Conservation (phyloP, 2,888 invertebrate species). For the Noctua pronuba region DNA sequence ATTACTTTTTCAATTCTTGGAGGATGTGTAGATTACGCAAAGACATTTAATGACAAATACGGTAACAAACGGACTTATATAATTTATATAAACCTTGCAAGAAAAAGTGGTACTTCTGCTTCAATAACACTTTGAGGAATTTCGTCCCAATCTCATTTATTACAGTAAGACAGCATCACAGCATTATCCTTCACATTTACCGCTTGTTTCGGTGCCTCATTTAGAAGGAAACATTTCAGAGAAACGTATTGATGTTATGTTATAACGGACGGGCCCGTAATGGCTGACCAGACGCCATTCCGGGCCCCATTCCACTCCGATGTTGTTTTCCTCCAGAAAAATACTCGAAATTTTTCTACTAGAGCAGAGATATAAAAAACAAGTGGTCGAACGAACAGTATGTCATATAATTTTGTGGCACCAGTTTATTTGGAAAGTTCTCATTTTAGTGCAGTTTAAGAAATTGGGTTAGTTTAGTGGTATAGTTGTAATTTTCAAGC, state of each 20-base stretch:
- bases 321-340: conserved; percentile 65
- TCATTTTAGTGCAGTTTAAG: conserved; percentile 56
- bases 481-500: conserved; percentile 49
- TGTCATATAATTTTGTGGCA: conserved; percentile 65
- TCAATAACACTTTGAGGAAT: conserved; percentile 27
- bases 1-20: neutral
- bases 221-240: conserved; percentile 53
- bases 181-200: conserved; percentile 48
- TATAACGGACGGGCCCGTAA: conserved; percentile 64
- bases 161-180: conserved; percentile 31
- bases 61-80: too few species aligned
- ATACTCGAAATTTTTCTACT: conserved; percentile 51
- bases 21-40: neutral
- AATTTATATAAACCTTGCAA: neutral
- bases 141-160: conserved; percentile 40
- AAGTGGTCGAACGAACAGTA: conserved; percentile 58
- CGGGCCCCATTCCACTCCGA: conserved; percentile 53
- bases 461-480: conserved; percentile 54
- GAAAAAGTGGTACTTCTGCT: conserved; percentile 3
- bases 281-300: conserved; percentile 69
- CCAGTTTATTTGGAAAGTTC: conserved; percentile 54
- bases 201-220: conserved; percentile 49
- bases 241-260: conserved; percentile 65
- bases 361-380: conserved; percentile 59
- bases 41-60: neutral